Evolutionary conservation across 2,888 invertebrate genomes (phyloP).

Genomic region (Pseudococcus longispinus): DNA sequence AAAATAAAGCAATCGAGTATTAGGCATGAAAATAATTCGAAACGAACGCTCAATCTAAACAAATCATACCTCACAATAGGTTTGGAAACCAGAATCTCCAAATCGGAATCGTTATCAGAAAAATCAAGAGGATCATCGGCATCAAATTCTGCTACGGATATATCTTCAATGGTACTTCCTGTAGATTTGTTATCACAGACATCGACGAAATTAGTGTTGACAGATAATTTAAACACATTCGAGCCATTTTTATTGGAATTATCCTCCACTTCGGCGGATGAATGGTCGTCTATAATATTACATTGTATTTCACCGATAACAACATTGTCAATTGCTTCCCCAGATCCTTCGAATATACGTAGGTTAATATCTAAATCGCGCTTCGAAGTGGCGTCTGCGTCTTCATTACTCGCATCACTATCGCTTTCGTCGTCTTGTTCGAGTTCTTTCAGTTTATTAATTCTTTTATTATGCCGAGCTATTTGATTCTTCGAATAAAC

Average conservation of each 20-base stretch:
- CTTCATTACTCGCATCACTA: slow-evolving; percentile 30
- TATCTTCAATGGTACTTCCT: background rate
- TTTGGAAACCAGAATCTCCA: slow-evolving; percentile 45
- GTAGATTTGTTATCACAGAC: background rate
- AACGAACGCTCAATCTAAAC: background rate
- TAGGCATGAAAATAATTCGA: background rate
- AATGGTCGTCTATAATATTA: slow-evolving; percentile 13
- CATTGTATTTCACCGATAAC: slow-evolving; percentile 50
- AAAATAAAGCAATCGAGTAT: background rate
- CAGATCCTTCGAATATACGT: slow-evolving; percentile 46
- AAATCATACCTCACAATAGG: slow-evolving; percentile 24
- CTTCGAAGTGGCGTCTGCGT: background rate
- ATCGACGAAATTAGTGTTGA: slow-evolving; percentile 30
- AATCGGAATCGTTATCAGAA: slow-evolving; percentile 48
- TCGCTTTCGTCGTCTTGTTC: slow-evolving; percentile 14
- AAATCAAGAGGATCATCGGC: background rate
- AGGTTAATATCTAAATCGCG: slow-evolving; percentile 47
- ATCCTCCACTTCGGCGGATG: background rate
- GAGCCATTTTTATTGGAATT: slow-evolving; percentile 13
- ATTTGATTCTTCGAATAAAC: slow-evolving; percentile 46
- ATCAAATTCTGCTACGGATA: background rate
- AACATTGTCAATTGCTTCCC: background rate
- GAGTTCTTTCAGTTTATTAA: slow-evolving; percentile 28
- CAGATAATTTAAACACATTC: slow-evolving; percentile 45
- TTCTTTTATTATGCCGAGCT: slow-evolving; percentile 21